These are phyloP conservation scores for Sebastes vulpes DNA, from an alignment of 2,797 vertebrate species.

Conservation along the genomic window DNA sequence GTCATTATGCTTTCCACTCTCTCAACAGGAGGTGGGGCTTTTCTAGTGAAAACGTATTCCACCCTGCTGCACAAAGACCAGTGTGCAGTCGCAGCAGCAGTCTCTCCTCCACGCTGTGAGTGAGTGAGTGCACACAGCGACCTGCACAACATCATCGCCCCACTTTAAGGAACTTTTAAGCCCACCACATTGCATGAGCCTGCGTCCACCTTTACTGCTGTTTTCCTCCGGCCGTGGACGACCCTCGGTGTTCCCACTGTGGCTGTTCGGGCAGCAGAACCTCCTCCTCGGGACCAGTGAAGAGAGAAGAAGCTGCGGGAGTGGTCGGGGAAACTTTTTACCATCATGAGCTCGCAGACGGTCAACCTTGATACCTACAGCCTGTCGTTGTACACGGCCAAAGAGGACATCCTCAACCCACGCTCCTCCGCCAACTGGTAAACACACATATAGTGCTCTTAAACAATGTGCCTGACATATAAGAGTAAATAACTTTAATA, in stretches of 20 bases:
- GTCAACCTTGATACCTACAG: conserved; percentile 90
- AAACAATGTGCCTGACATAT: too few relatives aligned
- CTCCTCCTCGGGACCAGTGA: conserved; percentile 55
- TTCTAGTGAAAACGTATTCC: conserved; percentile 73
- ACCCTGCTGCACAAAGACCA: conserved; percentile 73
- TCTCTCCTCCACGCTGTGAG: conserved; percentile 63
- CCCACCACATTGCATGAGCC: conserved; percentile 52
- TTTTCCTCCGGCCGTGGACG: conserved; percentile 19
- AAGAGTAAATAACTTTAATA: neutral
- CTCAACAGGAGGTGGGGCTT: conserved; percentile 86
- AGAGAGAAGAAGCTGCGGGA: conserved; percentile 65
- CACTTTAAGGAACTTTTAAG: conserved; percentile 29
- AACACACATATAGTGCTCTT: conserved; percentile 29
- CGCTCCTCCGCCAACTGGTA: conserved; percentile 90
- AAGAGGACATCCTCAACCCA: conserved; percentile 89
- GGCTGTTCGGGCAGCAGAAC: conserved; percentile 42
- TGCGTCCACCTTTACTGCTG: conserved; percentile 10
- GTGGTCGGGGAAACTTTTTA: conserved; percentile 64
- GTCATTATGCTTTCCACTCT: conserved; percentile 78
- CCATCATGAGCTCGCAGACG: conserved; percentile 74
- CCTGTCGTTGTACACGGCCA: conserved; percentile 90
- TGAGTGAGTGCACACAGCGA: conserved; percentile 35
- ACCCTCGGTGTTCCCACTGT: conserved; percentile 25
- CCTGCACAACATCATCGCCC: conserved; percentile 42
- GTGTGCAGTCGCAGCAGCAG: conserved; percentile 56